Base-by-base conservation (phyloP, 2,888 invertebrate species). In the Octodonta nipae region DNA sequence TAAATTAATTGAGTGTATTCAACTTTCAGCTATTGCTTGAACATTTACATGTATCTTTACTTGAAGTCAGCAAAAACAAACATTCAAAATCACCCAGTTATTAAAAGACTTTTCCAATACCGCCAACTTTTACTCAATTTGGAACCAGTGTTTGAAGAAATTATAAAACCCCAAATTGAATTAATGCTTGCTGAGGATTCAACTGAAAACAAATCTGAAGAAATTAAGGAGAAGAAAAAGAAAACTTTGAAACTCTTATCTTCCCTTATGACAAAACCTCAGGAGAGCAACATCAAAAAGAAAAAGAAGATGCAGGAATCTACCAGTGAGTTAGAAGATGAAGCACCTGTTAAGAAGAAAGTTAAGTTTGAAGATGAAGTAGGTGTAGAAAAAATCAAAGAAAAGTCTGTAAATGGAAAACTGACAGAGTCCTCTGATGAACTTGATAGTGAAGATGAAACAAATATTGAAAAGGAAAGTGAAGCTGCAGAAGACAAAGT, bases 61-160 rank as follows among this genome's bases (percentile, higher is more conserved):
- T 61, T 93, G 10, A 89, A 89, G 66, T 72, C 82, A 33, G 78
- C 78, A 51, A 75, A 75, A 47, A 63, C 70, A 13, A 69, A 73
- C 33, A 68, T 85, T 13, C 73, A 77, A 49, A 77, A 78, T 46
- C 95, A 96, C 67, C 93, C 95, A n/a, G 76, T 93, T 8, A 73
- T 86, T 26, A 83, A 85, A 55, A 70, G 86, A 40, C 65, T 95
- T 31, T 77, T 81, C 36, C 84, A 87, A 53, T 82, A 83, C 50
- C 71, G 78, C 39, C 73, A 84, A 57, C 66, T 88, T 48, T 61
- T 88, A 28, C 70, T 74, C 40, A 76, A 86, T 64, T 61, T 87
- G 43, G 75, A 78, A 43, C 70, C 75, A 6, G 69, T 75, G 32
- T 84, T 78, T 58, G 67, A 73, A 34, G 69, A 77, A 51, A 64